Conservation (phyloP, 1,140 invertebrate genomes). For the Drosophila navojoa region DNA sequence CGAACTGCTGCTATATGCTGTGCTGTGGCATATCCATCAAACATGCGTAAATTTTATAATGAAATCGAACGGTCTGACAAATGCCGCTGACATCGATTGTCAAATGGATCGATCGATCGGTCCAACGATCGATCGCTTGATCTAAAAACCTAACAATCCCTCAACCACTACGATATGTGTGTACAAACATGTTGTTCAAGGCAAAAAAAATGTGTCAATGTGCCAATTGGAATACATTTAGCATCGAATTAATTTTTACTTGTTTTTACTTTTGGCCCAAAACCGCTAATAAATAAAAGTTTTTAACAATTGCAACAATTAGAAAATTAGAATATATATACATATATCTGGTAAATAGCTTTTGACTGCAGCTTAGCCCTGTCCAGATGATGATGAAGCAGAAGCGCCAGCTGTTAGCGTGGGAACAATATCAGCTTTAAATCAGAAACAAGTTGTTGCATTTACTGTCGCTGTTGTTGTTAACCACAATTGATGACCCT, state of each 20-base stretch:
- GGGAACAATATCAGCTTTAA: conserved; percentile 45
- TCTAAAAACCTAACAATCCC: conserved; percentile 19
- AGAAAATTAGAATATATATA: conserved; percentile 24
- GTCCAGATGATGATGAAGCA: conserved; percentile 36
- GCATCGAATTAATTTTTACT: conserved; percentile 25
- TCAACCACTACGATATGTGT: conserved; percentile 10
- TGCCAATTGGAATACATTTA: conserved; percentile 57
- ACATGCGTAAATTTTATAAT: conserved; percentile 81
- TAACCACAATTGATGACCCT: conserved; percentile 45
- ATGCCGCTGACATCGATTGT: conserved; percentile 50
- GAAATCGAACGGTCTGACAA: conserved; percentile 53
- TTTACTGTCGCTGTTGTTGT: conserved; percentile 29
- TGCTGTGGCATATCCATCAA: conserved; percentile 48
- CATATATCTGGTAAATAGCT: neutral
- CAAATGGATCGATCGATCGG: conserved; percentile 44
- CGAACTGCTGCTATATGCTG: conserved; percentile 25
- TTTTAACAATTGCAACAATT: conserved; percentile 50
- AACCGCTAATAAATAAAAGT: conserved; percentile 58
- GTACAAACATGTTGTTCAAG: conserved; percentile 47
- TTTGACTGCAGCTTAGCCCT: conserved; percentile 11
- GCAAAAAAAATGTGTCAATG: conserved; percentile 76
- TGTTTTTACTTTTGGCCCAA: conserved; percentile 36
- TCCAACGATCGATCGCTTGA: conserved; percentile 17
- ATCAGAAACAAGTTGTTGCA: conserved; percentile 19
- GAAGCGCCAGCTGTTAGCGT: conserved; percentile 31